These are phyloP conservation scores for Atherinosoma microstoma DNA, from an alignment of 2,797 vertebrate species.

Conservation along the genomic window DNA sequence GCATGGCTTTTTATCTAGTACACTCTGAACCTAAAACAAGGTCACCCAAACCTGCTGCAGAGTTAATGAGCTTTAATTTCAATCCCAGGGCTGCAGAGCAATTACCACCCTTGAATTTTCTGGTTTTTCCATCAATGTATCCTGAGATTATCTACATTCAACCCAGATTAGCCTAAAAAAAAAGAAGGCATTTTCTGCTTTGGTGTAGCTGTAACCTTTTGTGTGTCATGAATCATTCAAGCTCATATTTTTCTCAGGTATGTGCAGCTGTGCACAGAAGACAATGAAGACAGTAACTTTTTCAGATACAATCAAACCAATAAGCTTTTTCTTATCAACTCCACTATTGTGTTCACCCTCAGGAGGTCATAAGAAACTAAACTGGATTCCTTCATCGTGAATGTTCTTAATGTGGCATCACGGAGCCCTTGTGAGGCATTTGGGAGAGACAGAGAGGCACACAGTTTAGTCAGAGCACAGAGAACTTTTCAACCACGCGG, in stretches of 20 bases:
- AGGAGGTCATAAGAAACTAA: slow-evolving; percentile 63
- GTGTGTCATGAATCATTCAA: not conserved
- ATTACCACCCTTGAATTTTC: slow-evolving; percentile 7
- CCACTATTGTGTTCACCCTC: slow-evolving; percentile 49
- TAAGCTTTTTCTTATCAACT: slow-evolving; percentile 57
- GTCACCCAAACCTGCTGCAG: slow-evolving; percentile 8
- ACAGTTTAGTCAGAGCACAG: slow-evolving; percentile 19
- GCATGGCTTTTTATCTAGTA: not conserved
- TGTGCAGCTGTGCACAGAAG: not conserved
- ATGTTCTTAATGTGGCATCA: slow-evolving; percentile 35
- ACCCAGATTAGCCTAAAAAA: not conserved
- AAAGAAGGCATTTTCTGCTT: not conserved
- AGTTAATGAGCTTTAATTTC: slow-evolving; percentile 26
- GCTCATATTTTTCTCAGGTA: slow-evolving; percentile 4
- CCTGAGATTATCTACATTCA: slow-evolving; percentile 12
- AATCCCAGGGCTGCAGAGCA: slow-evolving; percentile 21
- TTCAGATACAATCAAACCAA: slow-evolving; percentile 52
- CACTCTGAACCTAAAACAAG: slow-evolving; percentile 19
- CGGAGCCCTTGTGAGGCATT: slow-evolving; percentile 39
- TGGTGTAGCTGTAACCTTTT: not conserved
- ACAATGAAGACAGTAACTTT: slow-evolving; percentile 45
- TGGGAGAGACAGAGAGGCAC: slow-evolving; percentile 34
- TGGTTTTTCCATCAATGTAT: slow-evolving; percentile 1
- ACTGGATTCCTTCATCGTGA: slow-evolving; percentile 65
- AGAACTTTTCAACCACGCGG: not conserved